Conservation (phyloP, 2,797 vertebrate species). For the Rhinella marina region DNA sequence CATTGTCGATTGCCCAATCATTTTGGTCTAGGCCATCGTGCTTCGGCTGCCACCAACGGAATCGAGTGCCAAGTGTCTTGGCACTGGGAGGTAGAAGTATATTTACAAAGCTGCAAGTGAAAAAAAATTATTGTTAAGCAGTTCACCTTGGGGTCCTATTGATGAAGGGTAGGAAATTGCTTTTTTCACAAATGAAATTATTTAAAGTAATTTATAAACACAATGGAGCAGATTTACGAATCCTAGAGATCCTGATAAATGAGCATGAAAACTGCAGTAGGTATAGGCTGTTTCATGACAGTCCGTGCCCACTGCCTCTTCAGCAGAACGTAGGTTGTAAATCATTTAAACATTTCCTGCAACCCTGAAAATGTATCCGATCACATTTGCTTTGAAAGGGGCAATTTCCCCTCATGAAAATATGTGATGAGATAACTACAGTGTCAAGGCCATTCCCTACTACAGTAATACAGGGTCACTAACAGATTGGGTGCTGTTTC, state of each 20-base stretch:
- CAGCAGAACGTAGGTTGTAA: neutral
- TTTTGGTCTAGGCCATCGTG: constrained; percentile 92
- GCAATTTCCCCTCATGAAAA: neutral
- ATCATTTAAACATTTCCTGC: neutral
- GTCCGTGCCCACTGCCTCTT: too few relatives aligned
- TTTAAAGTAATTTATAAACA: neutral
- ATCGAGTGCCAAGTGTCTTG: constrained; percentile 86
- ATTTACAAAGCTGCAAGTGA: constrained; percentile 88
- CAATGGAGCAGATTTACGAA: too few relatives aligned
- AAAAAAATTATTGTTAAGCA: constrained; percentile 2
- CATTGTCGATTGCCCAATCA: constrained; percentile 96
- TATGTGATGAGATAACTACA: neutral
- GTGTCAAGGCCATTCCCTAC: neutral
- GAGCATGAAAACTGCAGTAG: too few relatives aligned
- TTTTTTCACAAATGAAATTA: neutral
- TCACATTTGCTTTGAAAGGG: neutral
- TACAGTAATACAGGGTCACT: neutral
- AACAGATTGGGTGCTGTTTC: neutral
- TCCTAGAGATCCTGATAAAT: neutral
- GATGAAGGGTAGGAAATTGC: neutral
- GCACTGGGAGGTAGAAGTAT: constrained; percentile 91
- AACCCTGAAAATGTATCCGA: neutral
- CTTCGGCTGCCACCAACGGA: constrained; percentile 98
- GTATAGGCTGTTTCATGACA: too few relatives aligned
- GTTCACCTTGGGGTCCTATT: neutral